Base-by-base conservation (phyloP, 2,797 vertebrate genomes). In the Serranus cabrilla region DNA sequence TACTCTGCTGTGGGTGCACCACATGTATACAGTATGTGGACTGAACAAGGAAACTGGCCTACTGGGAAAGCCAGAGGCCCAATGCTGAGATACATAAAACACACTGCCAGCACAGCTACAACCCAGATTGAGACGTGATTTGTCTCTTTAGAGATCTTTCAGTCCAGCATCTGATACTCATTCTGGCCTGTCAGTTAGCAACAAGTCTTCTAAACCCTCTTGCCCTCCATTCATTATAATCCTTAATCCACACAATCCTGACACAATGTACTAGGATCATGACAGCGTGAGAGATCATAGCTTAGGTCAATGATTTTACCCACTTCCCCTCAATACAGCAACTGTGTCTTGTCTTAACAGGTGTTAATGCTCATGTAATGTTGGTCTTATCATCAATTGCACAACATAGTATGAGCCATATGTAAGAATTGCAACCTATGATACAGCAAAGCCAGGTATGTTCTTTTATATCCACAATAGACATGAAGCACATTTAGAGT, bases 401-500 rank as follows among this genome's bases (percentile, higher is more conserved):
- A 89, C 83, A 87, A 74, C 61, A 74, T 49, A 46, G 40, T 59
- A 54, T 75, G 49, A 85, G 73, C 77, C 80, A 85, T 84, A 58
- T 10, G 10, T 49, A 21, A 50, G 2, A 77, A 60, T 6, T 65
- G 18, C 42, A 82, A 60, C 47, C 27, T 60, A 31, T 9, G 23
- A 71, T 58, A 64, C 39, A 85, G 27, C 78, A 68, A 88, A 69
- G 37, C 46, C 63, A 83, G 61, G 47, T 82, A n/a, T 45, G 31
- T 62, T 63, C 18, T 62, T 83, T 74, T 68, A 47, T 62, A 80
- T 51, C 79, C 25, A 65, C 46, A 58, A 11, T 59, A 76, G 52
- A 81, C 69, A 62, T 67, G 6, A 89, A 92, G 91, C 92, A 93
- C 91, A 92, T 76, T 37, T 78, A 72, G 63, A 82, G 39, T 80